Conservation (phyloP, 2,888 invertebrate species). For the Coelinius sp. region DNA sequence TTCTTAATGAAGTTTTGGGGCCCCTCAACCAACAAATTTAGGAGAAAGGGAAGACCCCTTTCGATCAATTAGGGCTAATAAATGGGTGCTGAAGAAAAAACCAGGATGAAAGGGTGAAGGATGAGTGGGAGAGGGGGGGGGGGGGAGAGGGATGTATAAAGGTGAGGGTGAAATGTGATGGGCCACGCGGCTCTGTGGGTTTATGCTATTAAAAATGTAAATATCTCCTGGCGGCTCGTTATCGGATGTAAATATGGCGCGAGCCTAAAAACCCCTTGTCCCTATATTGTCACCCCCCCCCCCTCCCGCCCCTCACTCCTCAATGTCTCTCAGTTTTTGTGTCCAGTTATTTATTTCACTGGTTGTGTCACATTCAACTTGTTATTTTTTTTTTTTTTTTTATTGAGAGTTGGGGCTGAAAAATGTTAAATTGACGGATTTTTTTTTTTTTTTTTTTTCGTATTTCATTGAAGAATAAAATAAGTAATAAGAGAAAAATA, state of each 20-base stretch:
- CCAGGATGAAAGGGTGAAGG: constrained; percentile 23
- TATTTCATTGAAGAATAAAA: background rate
- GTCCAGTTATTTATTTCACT: background rate
- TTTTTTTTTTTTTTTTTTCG: no score
- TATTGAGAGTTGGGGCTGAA: background rate
- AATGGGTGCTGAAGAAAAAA: constrained; percentile 46
- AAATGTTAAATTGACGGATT: no score
- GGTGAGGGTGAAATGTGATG: constrained; percentile 44
- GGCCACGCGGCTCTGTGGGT: constrained; percentile 55
- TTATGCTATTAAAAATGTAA: constrained; percentile 70
- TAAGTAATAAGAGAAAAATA: background rate
- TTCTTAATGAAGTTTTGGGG: constrained; percentile 53
- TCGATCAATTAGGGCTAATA: constrained; percentile 70
- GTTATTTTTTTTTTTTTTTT: background rate
- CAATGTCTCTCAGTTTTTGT: background rate
- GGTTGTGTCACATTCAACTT: background rate
- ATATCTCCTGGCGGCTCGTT: constrained; percentile 69
- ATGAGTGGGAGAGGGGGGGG: no score
- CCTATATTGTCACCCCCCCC: background rate
- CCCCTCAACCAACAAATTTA: constrained; percentile 39
- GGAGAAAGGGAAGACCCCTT: constrained; percentile 52
- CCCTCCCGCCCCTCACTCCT: background rate
- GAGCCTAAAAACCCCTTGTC: constrained; percentile 37
- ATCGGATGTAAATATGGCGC: constrained; percentile 68
- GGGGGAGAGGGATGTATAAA: constrained; percentile 42